Conservation (phyloP, 1,140 invertebrate genomes). For the Sweltsa coloradensis region DNA sequence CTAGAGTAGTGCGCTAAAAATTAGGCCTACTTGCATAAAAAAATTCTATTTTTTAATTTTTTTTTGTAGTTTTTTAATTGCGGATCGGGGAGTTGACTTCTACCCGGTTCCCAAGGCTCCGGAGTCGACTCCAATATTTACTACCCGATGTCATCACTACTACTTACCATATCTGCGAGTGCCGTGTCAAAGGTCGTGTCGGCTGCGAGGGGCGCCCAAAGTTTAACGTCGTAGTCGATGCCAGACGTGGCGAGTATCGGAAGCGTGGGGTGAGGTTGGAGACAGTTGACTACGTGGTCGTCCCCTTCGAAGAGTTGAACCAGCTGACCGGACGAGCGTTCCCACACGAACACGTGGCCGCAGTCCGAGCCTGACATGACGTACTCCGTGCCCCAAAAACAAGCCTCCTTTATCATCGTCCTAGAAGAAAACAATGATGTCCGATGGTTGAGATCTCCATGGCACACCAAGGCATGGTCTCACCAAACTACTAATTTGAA, state of each 20-base stretch:
- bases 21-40: no score
- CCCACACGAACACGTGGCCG: constrained; percentile 64
- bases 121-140: no score
- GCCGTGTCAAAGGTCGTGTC: constrained; percentile 48
- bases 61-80: no score
- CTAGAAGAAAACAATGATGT: no score
- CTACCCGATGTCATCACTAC: no score
- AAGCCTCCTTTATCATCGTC: constrained; percentile 83
- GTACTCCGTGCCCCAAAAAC: constrained; percentile 75
- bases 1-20: no score
- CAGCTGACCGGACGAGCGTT: constrained; percentile 44
- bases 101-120: no score
- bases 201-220: constrained; percentile 60
- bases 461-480: no score
- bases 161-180: constrained; percentile 56
- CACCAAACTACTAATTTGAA: no score
- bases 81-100: no score
- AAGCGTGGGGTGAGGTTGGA: constrained; percentile 72
- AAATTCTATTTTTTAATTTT: no score
- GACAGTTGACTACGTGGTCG: constrained; percentile 75
- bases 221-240: constrained; percentile 82
- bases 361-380: constrained; percentile 81
- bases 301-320: constrained; percentile 75
- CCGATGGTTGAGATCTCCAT: no score
- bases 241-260: constrained; percentile 77